Conservation (phyloP, 2,113 vertebrate species). For the Cacatua alba region DNA sequence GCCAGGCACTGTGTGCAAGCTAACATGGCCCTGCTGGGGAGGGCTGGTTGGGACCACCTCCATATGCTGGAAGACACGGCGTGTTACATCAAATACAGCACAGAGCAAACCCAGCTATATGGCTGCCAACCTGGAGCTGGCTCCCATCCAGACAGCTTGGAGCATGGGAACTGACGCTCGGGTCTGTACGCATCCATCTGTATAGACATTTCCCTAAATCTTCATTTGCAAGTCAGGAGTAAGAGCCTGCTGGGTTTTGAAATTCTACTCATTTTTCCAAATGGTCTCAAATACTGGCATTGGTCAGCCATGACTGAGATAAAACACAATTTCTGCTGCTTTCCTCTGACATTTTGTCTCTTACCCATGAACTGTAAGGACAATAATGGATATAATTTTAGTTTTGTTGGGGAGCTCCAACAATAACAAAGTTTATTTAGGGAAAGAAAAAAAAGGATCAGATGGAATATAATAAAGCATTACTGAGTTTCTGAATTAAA, state of each 20-base stretch:
- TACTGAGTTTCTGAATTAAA: neutral
- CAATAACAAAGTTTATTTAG: neutral
- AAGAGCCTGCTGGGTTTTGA: neutral
- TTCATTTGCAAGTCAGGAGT: neutral
- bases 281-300: neutral
- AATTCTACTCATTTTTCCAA: neutral
- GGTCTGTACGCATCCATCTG: neutral
- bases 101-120: neutral
- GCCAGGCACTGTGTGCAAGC: neutral
- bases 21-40: neutral
- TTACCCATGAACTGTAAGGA: neutral
- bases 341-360: neutral
- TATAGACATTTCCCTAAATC: neutral
- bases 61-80: neutral
- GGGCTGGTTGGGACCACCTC: neutral
- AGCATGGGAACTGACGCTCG: neutral
- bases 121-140: neutral
- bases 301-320: neutral
- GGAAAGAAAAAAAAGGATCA: neutral
- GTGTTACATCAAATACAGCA: neutral
- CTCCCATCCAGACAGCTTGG: neutral
- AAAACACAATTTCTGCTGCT: neutral
- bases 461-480: neutral
- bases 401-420: neutral
- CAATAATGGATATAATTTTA: neutral